A percentile compares a stretch with the other conserved stretches of the same genome.
phyloP scores from a whole-genome alignment of 1,140 invertebrate genomes.

The Cherax quadricarinatus region DNA sequence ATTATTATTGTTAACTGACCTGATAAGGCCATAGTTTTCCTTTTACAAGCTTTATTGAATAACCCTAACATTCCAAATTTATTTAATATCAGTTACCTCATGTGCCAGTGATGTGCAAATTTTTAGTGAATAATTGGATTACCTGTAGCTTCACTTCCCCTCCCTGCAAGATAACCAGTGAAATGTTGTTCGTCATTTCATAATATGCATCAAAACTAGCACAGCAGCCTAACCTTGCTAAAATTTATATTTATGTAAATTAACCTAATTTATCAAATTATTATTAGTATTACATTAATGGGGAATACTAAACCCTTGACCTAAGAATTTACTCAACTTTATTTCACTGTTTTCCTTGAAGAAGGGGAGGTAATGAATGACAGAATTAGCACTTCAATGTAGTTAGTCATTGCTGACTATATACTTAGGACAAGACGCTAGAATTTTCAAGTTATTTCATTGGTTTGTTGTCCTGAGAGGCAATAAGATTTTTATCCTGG shows the following conservation, averaged over 20 bases:
- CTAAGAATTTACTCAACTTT: too few species aligned
- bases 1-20: not conserved
- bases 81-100: not conserved
- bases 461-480: not conserved
- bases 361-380: too few species aligned
- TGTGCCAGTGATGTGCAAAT: not conserved
- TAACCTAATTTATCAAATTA: too few species aligned
- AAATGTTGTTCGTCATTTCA: too few species aligned
- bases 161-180: too few species aligned
- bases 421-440: not conserved
- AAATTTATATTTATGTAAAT: too few species aligned
- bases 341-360: too few species aligned
- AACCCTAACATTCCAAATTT: not conserved
- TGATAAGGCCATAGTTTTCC: not conserved
- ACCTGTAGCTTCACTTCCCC: too few species aligned
- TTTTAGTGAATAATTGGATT: not conserved
- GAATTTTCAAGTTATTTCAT: not conserved
- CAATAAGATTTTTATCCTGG: not conserved
- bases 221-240: too few species aligned
- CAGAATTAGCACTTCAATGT: not conserved
- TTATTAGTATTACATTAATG: too few species aligned
- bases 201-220: too few species aligned
- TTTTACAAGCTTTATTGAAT: not conserved
- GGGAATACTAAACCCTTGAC: too few species aligned
- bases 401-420: not conserved